A percentile compares a stretch with the other conserved stretches of the same genome.
Conservation (phyloP, 1,140 invertebrate genomes). For the Zeugodacus cucurbitae region DNA sequence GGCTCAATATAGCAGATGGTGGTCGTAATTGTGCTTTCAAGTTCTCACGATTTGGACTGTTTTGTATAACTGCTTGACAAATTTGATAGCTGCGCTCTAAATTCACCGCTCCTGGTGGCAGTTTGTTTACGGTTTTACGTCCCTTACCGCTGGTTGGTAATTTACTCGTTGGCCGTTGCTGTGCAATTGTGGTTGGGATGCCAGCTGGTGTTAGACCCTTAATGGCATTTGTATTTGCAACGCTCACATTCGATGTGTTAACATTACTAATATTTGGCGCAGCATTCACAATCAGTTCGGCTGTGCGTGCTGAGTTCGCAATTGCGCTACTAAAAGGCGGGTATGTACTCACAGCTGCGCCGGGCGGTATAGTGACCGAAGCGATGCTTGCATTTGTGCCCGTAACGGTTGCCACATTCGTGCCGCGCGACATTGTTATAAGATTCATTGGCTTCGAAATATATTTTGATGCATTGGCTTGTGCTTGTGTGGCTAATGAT, state of each 20-base stretch:
- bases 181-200: conserved; percentile 63
- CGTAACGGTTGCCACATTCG: conserved; percentile 51
- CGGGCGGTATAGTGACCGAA: conserved; percentile 58
- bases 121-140: conserved; percentile 72
- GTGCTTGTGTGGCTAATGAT: conserved; percentile 14
- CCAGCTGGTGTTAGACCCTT: conserved; percentile 67
- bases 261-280: conserved; percentile 48
- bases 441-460: conserved; percentile 61
- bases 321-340: neutral
- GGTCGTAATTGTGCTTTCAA: conserved; percentile 86
- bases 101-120: conserved; percentile 89
- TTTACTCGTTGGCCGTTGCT: conserved; percentile 60
- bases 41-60: conserved; percentile 88
- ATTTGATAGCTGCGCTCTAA: conserved; percentile 95
- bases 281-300: conserved; percentile 47
- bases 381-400: conserved; percentile 42
- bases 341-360: conserved; percentile 50
- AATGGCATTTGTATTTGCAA: conserved; percentile 45
- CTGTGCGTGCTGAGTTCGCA: conserved; percentile 18
- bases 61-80: conserved; percentile 94
- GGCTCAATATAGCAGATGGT: conserved; percentile 74
- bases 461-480: conserved; percentile 50
- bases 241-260: conserved; percentile 40
- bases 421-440: conserved; percentile 58
- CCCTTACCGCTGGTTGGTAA: conserved; percentile 61